phyloP scores from a whole-genome alignment of 2,797 vertebrate species.

The Xiphophorus birchmanni region DNA sequence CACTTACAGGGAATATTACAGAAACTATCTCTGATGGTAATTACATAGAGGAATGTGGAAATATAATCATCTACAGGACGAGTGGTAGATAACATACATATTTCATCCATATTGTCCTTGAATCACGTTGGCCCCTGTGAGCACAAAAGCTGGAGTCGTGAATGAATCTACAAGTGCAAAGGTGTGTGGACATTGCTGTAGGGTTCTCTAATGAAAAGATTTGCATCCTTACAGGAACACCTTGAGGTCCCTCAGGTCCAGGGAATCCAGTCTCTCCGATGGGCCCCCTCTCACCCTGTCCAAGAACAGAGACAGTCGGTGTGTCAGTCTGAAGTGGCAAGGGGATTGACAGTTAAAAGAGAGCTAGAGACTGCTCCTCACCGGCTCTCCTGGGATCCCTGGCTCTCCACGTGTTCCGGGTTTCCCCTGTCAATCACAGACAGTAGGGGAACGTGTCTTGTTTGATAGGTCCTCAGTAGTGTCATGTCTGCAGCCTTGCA shows the following conservation, averaged over 20 bases:
- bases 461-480: slow-evolving; percentile 68
- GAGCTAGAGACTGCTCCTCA: slow-evolving; percentile 82
- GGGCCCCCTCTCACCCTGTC: slow-evolving; percentile 93
- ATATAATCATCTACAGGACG: slow-evolving; percentile 68
- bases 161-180: slow-evolving; percentile 1
- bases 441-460: slow-evolving; percentile 48
- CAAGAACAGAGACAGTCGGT: slow-evolving; percentile 61
- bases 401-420: slow-evolving; percentile 86
- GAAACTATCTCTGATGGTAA: slow-evolving; percentile 75
- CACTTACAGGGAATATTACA: slow-evolving; percentile 73
- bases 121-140: slow-evolving; percentile 32
- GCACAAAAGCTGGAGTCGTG: slow-evolving; percentile 12
- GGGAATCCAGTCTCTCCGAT: slow-evolving; percentile 95
- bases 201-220: slow-evolving; percentile 36
- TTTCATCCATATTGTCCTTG: slow-evolving; percentile 62
- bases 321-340: slow-evolving; percentile 69
- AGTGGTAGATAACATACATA: slow-evolving; percentile 42
- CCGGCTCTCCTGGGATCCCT: slow-evolving; percentile 93
- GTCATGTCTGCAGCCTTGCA: slow-evolving; percentile 52
- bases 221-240: slow-evolving; percentile 86
- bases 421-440: slow-evolving; percentile 88
- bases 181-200: slow-evolving; percentile 15
- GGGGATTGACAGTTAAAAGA: slow-evolving; percentile 78
- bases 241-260: slow-evolving; percentile 93
- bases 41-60: slow-evolving; percentile 66